These are phyloP conservation scores for Hirtodrosophila alboralis DNA, from an alignment of 2,888 invertebrate species.

Conservation along the genomic window DNA sequence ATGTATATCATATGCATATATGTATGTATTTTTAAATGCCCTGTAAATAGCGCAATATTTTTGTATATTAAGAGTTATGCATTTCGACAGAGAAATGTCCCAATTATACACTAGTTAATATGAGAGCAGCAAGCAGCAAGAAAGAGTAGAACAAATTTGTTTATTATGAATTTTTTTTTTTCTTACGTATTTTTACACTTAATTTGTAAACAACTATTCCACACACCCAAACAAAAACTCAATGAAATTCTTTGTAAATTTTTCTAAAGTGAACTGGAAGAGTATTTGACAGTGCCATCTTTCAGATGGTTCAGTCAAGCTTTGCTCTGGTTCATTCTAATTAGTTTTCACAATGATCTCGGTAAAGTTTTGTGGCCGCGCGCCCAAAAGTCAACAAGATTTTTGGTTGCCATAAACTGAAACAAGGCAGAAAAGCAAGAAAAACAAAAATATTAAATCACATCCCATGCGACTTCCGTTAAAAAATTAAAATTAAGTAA, in stretches of 20 bases:
- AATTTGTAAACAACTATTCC: slow-evolving; percentile 41
- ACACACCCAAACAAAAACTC: slow-evolving; percentile 39
- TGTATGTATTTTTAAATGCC: slow-evolving; percentile 25
- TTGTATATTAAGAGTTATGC: slow-evolving; percentile 26
- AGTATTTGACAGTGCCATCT: slow-evolving; percentile 16
- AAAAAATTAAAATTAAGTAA: slow-evolving; percentile 48
- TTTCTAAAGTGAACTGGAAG: slow-evolving; percentile 61
- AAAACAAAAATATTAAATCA: slow-evolving; percentile 48
- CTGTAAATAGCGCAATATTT: slow-evolving; percentile 55
- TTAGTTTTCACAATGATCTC: slow-evolving; percentile 84
- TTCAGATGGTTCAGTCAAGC: background rate
- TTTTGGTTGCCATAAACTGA: slow-evolving; percentile 72
- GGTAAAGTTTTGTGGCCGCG: slow-evolving; percentile 81
- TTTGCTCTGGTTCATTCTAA: slow-evolving; percentile 68
- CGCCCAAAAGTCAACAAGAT: slow-evolving; percentile 60
- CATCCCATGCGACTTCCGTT: slow-evolving; percentile 54
- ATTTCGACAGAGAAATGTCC: slow-evolving; percentile 11
- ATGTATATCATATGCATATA: slow-evolving; percentile 3
- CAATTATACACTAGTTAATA: slow-evolving; percentile 48
- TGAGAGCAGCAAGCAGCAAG: slow-evolving; percentile 42
- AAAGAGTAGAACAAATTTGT: slow-evolving; percentile 44
- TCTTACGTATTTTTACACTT: slow-evolving; percentile 34
- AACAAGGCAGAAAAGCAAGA: slow-evolving; percentile 61
- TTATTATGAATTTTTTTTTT: slow-evolving; percentile 35
- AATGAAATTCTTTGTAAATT: slow-evolving; percentile 78